phyloP scores from a whole-genome alignment of 2,797 vertebrate genomes.

The Onychomys torridus region DNA sequence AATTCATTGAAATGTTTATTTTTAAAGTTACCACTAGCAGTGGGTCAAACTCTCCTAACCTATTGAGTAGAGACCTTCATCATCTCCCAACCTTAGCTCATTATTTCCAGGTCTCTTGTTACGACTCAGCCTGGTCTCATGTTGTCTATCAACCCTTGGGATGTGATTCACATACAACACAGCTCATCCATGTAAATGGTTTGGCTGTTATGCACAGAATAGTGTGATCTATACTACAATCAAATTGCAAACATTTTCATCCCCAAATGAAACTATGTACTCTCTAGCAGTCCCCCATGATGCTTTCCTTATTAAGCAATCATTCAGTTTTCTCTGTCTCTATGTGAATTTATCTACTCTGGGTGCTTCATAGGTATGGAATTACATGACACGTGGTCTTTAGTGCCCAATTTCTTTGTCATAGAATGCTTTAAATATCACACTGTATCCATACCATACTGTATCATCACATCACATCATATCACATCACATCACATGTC shows the following conservation, averaged over 20 bases:
- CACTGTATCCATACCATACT: not conserved
- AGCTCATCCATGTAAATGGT: not conserved
- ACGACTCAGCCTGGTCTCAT: not conserved
- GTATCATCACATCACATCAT: not conserved
- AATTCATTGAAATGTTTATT: not conserved
- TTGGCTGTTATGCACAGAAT: not conserved
- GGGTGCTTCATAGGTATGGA: not conserved
- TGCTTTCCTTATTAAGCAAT: not conserved
- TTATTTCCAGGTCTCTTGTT: not conserved
- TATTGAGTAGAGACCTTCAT: not conserved
- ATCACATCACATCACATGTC: not conserved
- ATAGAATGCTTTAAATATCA: not conserved
- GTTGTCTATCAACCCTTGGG: not conserved
- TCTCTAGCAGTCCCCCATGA: not conserved
- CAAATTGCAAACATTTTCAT: not conserved
- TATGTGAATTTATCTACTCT: not conserved
- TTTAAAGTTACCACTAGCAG: not conserved
- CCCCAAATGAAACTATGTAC: not conserved
- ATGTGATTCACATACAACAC: not conserved
- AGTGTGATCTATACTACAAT: not conserved
- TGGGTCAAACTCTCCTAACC: not conserved
- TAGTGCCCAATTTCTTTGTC: not conserved
- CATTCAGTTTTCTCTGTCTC: not conserved
- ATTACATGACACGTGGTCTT: not conserved
- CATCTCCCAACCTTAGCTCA: not conserved